Evolutionary conservation across 2,113 vertebrate genomes (phyloP).

Genomic region (Corvus cornix): DNA sequence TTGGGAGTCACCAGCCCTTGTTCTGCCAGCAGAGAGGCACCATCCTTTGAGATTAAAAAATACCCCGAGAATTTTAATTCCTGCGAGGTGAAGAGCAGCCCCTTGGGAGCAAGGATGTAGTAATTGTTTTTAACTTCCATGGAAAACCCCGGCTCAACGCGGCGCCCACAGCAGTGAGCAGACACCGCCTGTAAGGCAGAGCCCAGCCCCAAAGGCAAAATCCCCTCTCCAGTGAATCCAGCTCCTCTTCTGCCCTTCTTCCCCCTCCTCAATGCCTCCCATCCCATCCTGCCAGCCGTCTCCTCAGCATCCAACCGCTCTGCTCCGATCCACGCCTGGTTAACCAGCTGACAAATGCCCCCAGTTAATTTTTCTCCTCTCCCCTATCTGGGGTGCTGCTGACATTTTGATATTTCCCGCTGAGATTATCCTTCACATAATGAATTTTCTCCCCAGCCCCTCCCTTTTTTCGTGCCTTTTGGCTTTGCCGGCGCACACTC

Average conservation of each 20-base stretch:
- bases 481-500: not conserved
- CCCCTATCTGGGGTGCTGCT: conserved; percentile 26
- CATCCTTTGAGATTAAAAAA: not conserved
- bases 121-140: fast-evolving
- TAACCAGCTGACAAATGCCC: conserved; percentile 69
- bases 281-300: not conserved
- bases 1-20: not conserved
- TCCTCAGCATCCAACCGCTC: not conserved
- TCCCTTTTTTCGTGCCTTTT: not conserved
- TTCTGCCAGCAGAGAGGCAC: not conserved
- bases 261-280: not conserved
- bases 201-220: not conserved
- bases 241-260: not conserved
- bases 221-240: fast-evolving
- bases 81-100: not conserved
- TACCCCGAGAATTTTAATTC: not conserved
- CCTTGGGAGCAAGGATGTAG: fast-evolving
- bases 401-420: conserved; percentile 69
- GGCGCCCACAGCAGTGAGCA: fast-evolving
- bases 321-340: conserved; percentile 34
- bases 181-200: not conserved
- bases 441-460: conserved; percentile 37
- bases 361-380: not conserved
- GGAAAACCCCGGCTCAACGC: fast-evolving
- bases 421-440: conserved; percentile 71